Evolutionary conservation across 2,113 vertebrate genomes (phyloP).

Genomic region (Sakesphorus luctuosus): DNA sequence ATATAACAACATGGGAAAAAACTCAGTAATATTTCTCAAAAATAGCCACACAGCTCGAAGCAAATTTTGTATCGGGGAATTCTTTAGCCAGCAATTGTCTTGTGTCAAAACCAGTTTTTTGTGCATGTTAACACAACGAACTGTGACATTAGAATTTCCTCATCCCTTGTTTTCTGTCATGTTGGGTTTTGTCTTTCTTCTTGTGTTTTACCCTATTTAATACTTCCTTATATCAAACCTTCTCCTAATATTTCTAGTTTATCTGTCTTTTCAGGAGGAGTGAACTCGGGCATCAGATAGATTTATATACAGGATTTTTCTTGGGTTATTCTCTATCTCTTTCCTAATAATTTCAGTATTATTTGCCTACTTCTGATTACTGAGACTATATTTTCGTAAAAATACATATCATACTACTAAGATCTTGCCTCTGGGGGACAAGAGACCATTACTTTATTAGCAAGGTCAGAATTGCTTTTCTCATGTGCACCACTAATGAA

Average conservation of each 20-base stretch:
- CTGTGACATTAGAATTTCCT: not conserved
- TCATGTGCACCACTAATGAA: not conserved
- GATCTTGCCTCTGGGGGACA: not conserved
- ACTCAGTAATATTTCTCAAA: not conserved
- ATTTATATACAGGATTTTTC: not conserved
- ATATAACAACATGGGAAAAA: not conserved
- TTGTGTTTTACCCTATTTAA: not conserved
- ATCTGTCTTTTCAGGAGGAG: not conserved
- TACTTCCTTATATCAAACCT: not conserved
- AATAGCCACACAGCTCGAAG: not conserved
- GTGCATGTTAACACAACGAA: not conserved
- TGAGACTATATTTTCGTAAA: not conserved
- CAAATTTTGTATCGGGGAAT: not conserved
- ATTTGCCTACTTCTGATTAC: not conserved
- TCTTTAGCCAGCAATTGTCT: not conserved
- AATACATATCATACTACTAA: not conserved
- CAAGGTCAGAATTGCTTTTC: constrained; percentile 1
- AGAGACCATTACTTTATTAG: not conserved
- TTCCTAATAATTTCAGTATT: not conserved
- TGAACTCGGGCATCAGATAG: not conserved
- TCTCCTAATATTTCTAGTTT: not conserved
- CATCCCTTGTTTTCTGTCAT: not conserved
- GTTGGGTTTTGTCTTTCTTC: accelerated
- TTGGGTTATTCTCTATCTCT: not conserved
- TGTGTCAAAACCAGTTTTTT: not conserved